Conservation (phyloP, 2,113 vertebrate genomes). For the Lethenteron reissneri region DNA sequence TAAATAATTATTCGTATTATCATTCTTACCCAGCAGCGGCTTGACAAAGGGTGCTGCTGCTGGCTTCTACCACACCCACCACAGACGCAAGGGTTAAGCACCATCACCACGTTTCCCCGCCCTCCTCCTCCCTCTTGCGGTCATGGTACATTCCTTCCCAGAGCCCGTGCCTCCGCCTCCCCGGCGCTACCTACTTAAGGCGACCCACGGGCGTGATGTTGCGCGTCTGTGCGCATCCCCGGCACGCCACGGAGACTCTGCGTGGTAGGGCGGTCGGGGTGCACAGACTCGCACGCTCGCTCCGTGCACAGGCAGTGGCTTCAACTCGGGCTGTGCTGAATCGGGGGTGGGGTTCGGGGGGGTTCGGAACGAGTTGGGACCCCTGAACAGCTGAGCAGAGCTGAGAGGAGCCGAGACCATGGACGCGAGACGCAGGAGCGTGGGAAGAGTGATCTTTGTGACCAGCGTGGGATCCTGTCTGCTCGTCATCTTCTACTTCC, state of each 20-base stretch:
- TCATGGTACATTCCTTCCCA: conserved; percentile 1
- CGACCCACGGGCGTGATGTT: conserved; percentile 6
- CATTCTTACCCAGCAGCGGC: too few species aligned
- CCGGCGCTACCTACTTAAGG: background rate
- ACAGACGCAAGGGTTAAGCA: too few species aligned
- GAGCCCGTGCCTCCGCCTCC: background rate
- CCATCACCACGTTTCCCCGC: too few species aligned
- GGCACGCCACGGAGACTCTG: too few species aligned
- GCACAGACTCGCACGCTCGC: too few species aligned
- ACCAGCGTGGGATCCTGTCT: conserved; percentile 90
- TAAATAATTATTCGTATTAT: too few species aligned
- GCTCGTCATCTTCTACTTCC: conserved; percentile 96
- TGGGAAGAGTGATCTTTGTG: conserved; percentile 52
- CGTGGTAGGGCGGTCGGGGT: too few species aligned
- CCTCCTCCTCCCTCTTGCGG: background rate
- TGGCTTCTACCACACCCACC: too few species aligned
- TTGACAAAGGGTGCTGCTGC: too few species aligned
- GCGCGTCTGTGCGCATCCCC: too few species aligned
- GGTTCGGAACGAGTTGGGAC: conserved; percentile 13
- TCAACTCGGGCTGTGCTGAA: too few species aligned
- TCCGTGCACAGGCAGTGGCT: too few species aligned
- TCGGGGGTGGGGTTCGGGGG: background rate
- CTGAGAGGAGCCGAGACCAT: conserved; percentile 22
- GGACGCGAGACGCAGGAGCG: conserved; percentile 13
- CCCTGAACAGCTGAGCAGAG: conserved; percentile 15